A percentile compares a stretch with the other conserved stretches of the same genome.
Evolutionary conservation across 2,797 vertebrate species (phyloP).

Genomic region (Diplodus puntazzo): DNA sequence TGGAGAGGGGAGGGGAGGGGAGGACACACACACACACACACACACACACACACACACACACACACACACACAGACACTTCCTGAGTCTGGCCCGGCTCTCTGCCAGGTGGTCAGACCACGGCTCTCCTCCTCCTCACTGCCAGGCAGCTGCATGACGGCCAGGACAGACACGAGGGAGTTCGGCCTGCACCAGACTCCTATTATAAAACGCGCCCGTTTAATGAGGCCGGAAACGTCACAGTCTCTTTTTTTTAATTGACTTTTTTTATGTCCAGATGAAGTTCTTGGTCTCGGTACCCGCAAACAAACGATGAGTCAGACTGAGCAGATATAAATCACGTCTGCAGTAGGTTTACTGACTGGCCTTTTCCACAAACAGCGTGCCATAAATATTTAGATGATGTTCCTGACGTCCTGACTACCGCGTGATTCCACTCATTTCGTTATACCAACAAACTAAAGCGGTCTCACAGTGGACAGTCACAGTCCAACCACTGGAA

Average conservation of each 20-base stretch:
- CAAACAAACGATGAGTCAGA: not conserved
- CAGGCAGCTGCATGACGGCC: slow-evolving; percentile 75
- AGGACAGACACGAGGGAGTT: slow-evolving; percentile 47
- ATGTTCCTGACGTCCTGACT: too few relatives aligned
- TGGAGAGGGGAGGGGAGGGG: slow-evolving; percentile 52
- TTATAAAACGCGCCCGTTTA: slow-evolving; percentile 23
- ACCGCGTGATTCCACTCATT: too few relatives aligned
- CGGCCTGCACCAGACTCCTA: slow-evolving; percentile 18
- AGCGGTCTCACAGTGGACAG: too few relatives aligned
- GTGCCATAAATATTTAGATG: slow-evolving; percentile 21
- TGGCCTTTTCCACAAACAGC: slow-evolving; percentile 16
- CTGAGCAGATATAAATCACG: not conserved
- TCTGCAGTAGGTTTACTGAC: not conserved
- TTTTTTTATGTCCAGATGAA: not conserved
- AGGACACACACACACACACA: too few relatives aligned
- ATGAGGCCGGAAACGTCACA: not conserved
- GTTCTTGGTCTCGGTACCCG: not conserved
- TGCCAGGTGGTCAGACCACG: slow-evolving; percentile 68
- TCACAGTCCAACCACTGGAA: too few relatives aligned
- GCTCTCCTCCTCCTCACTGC: slow-evolving; percentile 56
- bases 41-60: too few relatives aligned
- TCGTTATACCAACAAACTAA: too few relatives aligned
- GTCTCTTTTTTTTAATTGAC: not conserved
- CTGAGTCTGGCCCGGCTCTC: slow-evolving; percentile 73
- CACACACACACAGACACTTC: slow-evolving; percentile 64